A percentile compares a stretch with the other conserved stretches of the same genome.
These are phyloP conservation scores for Echiichthys vipera DNA, from an alignment of 2,797 vertebrate genomes.

Conservation along the genomic window DNA sequence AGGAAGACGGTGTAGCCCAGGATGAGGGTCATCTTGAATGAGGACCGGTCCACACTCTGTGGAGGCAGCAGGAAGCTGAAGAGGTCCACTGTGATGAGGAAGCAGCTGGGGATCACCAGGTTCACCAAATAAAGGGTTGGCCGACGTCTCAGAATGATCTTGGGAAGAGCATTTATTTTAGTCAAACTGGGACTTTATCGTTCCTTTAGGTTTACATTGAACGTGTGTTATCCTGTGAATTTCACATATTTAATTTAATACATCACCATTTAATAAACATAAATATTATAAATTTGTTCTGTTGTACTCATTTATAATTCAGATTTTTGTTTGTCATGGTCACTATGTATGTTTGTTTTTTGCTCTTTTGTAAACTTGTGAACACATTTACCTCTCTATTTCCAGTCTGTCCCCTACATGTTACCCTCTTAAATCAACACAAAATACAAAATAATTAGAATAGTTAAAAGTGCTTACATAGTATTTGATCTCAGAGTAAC, in stretches of 20 bases:
- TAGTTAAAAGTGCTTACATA: constrained; percentile 51
- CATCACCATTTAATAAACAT: too few species aligned
- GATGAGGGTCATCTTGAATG: constrained; percentile 88
- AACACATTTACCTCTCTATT: too few species aligned
- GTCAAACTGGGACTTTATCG: background rate
- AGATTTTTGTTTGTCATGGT: too few species aligned
- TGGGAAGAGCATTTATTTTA: background rate
- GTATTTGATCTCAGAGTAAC: constrained; percentile 58
- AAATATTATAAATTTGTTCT: too few species aligned
- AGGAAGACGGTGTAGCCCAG: constrained; percentile 86
- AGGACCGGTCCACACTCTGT: constrained; percentile 71
- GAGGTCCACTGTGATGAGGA: constrained; percentile 84
- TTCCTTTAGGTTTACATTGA: background rate
- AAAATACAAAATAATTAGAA: background rate
- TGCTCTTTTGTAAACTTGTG: too few species aligned
- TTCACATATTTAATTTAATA: too few species aligned
- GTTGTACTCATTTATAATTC: too few species aligned
- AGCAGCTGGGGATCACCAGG: constrained; percentile 83
- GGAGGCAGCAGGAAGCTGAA: constrained; percentile 86
- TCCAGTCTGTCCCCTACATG: background rate
- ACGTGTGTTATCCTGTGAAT: too few species aligned
- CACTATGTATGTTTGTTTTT: too few species aligned
- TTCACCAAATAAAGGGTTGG: constrained; percentile 78
- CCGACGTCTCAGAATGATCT: constrained; percentile 73
- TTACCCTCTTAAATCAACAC: background rate